Base-by-base conservation (phyloP, 35 echinoderm and acorn worm species). In the Stichopus chloronotus region DNA sequence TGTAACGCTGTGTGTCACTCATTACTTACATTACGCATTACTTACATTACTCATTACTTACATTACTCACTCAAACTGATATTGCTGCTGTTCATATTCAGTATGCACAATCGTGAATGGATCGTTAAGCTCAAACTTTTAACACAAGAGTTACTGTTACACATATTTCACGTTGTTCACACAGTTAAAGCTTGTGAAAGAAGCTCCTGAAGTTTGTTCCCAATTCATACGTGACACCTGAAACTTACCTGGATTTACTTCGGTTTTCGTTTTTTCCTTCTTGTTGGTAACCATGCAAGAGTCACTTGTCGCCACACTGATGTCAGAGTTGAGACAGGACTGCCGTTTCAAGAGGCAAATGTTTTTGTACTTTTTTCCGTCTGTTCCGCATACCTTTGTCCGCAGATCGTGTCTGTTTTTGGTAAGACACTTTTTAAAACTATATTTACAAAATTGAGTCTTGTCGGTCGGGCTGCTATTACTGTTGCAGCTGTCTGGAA, bases 351-450 rank as follows among this genome's bases (percentile, higher is more conserved):
- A 14, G 25, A 83, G 53, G 53, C 80, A 83, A 4, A 83, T 55
- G 13, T 83, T 83, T 55, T 17, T 83, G 80, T 83, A 83, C 11
- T 52, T 83, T 9, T 19, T 52, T 56, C 80, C 80, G 16, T 54
- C 55, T n/a, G 80, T 55, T 9, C 80, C 80, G 17, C 80, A 83
- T 55, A 83, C 80, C 52, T 83, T 83, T 83, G 80, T 17, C 52
- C 55, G 80, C 17, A 83, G 80, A 55, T 43, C 53, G 17, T 83
- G 80, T 55, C 80, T 83, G 19, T 83, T 83, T 16, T 52, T 52
- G 9, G 55, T 83, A 19, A 20, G 12, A 55, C 80, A 83, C 55
- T 83, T 52, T 83, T 83, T 83, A 83, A 83, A 83, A 56, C 25
- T 11, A n/a, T 83, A 83, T 83, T 83, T 83, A 83, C 80, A 83